Percentiles rank a stretch among this genome's conserved stretches.
Evolutionary conservation across 2,113 vertebrate species (phyloP).

Genomic region (Elephantulus edwardii): DNA sequence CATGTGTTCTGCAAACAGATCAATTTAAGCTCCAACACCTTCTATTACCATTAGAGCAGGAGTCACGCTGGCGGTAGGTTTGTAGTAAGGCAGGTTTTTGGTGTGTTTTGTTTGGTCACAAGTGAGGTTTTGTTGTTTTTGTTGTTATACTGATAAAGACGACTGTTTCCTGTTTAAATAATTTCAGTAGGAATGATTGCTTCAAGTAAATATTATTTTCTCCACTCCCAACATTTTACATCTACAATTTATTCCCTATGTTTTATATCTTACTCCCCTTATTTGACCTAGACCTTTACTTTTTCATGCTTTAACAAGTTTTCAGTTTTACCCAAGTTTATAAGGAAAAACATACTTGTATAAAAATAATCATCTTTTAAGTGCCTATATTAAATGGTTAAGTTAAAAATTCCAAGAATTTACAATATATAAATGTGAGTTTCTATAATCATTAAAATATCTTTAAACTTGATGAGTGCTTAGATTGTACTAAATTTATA

Average conservation of each 20-base stretch:
- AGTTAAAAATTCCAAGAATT: not conserved
- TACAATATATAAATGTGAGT: not conserved
- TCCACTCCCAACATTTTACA: not conserved
- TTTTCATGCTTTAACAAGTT: not conserved
- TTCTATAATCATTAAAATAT: not conserved
- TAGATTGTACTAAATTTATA: not conserved
- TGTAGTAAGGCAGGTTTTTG: not conserved
- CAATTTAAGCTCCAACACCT: not conserved
- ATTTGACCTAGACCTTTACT: not conserved
- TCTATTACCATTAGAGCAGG: not conserved
- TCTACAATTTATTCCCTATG: no score
- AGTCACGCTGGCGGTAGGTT: not conserved
- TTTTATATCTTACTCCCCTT: rapidly evolving
- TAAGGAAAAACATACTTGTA: not conserved
- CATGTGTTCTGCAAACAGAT: not conserved
- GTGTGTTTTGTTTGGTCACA: not conserved
- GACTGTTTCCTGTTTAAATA: not conserved
- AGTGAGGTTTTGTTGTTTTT: not conserved
- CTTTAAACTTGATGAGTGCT: not conserved
- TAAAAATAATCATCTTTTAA: not conserved
- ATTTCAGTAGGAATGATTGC: not conserved
- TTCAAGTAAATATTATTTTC: not conserved
- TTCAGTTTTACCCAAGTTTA: not conserved
- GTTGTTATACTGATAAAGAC: not conserved
- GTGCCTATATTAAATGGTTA: not conserved